Base-by-base conservation (phyloP, 2,888 invertebrate genomes). In the Euplagia quadripunctaria region DNA sequence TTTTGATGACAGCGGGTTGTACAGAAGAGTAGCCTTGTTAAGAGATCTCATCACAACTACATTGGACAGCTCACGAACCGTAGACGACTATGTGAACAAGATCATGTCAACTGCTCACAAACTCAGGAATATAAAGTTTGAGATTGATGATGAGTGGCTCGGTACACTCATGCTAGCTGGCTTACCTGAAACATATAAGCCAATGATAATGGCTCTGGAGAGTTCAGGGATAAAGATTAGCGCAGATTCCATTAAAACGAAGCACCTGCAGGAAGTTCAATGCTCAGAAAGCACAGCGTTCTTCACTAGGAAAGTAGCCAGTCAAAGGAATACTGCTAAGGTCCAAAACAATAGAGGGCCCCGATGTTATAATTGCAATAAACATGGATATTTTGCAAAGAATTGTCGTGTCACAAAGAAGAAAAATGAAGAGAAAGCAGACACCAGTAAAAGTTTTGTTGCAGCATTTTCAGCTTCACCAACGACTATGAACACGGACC, bases 381-480 rank as follows among this genome's bases (percentile, higher is more conserved):
- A n/a, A n/a, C n/a, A n/a, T n/a, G n/a, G n/a, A n/a, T n/a, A n/a
- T n/a, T n/a, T n/a, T n/a, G n/a, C n/a, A n/a, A n/a, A n/a, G n/a
- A n/a, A n/a, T n/a, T n/a, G n/a, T n/a, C n/a, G n/a, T n/a, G n/a
- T n/a, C n/a, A 71, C 68, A 64, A 64, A 64, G 20, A 55, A 55
- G 4, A 17, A 73, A 31, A 73, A 55, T 61, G 16, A n/a, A 20
- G n/a, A 65, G n/a, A n/a, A n/a, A n/a, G n/a, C n/a, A n/a, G n/a
- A n/a, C n/a, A n/a, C n/a, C n/a, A n/a, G n/a, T 68, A 20, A 17
- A 51, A 14, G 79, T 74, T 79, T 74, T 79, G 67, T 80, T 46
- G 82, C 82, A 41, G 82, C 79, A 12, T 83, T 84, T 76, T 78
- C 84, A 73, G 79, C 79, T 5, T 41, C 68, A 5, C 12, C n/a